These are phyloP conservation scores for Lasioglossum marginatum DNA, from an alignment of 2,888 invertebrate species.

Conservation along the genomic window DNA sequence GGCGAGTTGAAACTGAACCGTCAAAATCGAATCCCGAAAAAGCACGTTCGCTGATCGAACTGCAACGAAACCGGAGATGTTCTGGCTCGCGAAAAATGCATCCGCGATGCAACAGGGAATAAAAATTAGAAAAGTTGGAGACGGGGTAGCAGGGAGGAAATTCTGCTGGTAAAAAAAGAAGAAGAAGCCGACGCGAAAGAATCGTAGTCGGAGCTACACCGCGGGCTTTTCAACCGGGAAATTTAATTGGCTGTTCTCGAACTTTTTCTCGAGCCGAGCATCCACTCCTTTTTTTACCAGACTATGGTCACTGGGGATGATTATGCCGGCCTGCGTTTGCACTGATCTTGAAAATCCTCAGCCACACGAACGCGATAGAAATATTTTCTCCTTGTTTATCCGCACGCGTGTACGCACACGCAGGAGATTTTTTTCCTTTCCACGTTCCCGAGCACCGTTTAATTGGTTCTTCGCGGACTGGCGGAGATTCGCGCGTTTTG, in stretches of 20 bases:
- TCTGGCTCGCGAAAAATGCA: neutral
- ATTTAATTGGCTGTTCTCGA: constrained; percentile 45
- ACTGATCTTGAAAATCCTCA: constrained; percentile 33
- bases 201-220: neutral
- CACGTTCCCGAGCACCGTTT: neutral
- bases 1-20: neutral
- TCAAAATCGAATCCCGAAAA: neutral
- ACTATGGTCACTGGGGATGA: constrained; percentile 31
- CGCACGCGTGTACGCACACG: neutral
- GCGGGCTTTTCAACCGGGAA: constrained; percentile 27
- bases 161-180: neutral
- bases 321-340: constrained; percentile 33
- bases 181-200: constrained; percentile 6
- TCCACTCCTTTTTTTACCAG: constrained; percentile 27
- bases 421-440: neutral
- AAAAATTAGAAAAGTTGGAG: neutral
- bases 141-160: neutral
- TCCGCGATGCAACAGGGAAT: constrained; percentile 1
- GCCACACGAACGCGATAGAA: constrained; percentile 15
- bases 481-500: neutral
- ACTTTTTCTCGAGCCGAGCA: constrained; percentile 22
- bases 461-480: neutral
- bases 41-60: neutral
- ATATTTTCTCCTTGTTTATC: constrained; percentile 24
- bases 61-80: neutral